Evolutionary conservation across 37 sponge, comb jelly and placozoan species (phyloP).

Genomic region (Aplysina aerophoba): DNA sequence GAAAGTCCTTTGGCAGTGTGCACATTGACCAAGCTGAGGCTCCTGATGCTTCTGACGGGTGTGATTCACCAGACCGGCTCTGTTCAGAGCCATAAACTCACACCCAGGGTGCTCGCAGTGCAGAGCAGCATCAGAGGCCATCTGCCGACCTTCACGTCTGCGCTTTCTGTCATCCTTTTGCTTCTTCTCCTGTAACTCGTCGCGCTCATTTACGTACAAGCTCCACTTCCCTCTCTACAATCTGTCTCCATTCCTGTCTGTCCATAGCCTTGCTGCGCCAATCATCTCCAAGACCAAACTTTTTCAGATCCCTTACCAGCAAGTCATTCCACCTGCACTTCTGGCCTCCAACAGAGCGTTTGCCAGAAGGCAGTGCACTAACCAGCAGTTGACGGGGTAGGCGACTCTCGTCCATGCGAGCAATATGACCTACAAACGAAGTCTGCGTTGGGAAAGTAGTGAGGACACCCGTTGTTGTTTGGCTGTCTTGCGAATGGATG

Average conservation of each 20-base stretch:
- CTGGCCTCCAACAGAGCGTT: slow-evolving; percentile 32
- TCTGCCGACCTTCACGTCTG: slow-evolving; percentile 16
- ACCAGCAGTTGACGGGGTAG: slow-evolving; percentile 10
- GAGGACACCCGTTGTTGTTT: slow-evolving; percentile 10
- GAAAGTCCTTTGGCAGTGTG: neutral
- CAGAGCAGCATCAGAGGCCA: slow-evolving; percentile 9
- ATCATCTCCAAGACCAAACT: slow-evolving; percentile 17
- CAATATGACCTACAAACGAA: slow-evolving; percentile 7
- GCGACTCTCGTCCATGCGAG: slow-evolving; percentile 2
- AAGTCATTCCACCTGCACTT: slow-evolving; percentile 28
- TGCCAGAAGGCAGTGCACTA: slow-evolving; percentile 21
- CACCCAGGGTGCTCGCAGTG: slow-evolving; percentile 12
- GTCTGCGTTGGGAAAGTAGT: slow-evolving; percentile 23
- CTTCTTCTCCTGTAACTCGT: slow-evolving; percentile 18
- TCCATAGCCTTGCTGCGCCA: slow-evolving; percentile 10
- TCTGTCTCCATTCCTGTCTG: slow-evolving; percentile 6
- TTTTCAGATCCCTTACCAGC: slow-evolving; percentile 5
- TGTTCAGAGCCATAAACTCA: slow-evolving; percentile 23
- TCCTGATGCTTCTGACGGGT: neutral
- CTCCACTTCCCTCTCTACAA: neutral
- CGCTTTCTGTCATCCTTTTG: slow-evolving; percentile 10
- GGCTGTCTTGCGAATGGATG: slow-evolving; percentile 30
- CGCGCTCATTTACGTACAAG: neutral
- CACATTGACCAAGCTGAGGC: neutral
- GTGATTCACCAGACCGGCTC: neutral